Percentiles rank a stretch among this genome's conserved stretches.
These are phyloP conservation scores for Tetragnatha montana DNA, from an alignment of 2,888 invertebrate genomes.

Conservation along the genomic window DNA sequence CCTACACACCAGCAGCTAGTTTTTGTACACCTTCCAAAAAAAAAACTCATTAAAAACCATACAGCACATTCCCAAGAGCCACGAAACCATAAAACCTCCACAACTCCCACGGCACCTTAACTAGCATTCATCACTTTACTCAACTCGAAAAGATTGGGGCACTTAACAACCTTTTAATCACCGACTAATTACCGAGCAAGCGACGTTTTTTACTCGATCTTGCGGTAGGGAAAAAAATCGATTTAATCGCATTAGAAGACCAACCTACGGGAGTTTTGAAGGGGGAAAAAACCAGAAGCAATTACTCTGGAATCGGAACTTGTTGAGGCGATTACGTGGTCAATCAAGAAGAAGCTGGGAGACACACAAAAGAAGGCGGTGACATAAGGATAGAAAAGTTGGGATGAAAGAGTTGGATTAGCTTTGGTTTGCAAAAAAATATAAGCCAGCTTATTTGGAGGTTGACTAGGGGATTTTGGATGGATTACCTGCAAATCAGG, in stretches of 20 bases:
- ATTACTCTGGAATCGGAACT: conserved; percentile 19
- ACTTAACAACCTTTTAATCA: not conserved
- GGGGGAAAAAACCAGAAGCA: not conserved
- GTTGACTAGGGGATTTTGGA: not conserved
- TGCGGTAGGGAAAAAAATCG: not conserved
- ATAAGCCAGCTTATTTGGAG: not conserved
- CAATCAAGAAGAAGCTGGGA: not conserved
- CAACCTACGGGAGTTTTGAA: not conserved
- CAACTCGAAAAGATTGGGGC: not conserved
- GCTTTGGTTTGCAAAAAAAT: not conserved
- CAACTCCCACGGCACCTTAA: not conserved
- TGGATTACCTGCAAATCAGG: not conserved
- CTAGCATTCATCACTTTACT: not conserved
- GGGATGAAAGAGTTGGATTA: conserved; percentile 21
- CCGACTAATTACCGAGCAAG: not conserved
- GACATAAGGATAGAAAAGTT: not conserved
- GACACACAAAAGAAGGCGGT: not conserved
- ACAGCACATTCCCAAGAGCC: not conserved
- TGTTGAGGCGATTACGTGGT: conserved; percentile 25
- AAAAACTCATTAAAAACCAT: not conserved
- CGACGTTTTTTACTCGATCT: not conserved
- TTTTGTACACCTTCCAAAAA: not conserved
- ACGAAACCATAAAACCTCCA: not conserved
- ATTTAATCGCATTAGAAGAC: not conserved
- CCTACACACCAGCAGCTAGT: no score